Percentiles rank a stretch among this genome's conserved stretches.
Evolutionary conservation across 2,797 vertebrate genomes (phyloP).

Genomic region (Catamblyrhynchus diadema): DNA sequence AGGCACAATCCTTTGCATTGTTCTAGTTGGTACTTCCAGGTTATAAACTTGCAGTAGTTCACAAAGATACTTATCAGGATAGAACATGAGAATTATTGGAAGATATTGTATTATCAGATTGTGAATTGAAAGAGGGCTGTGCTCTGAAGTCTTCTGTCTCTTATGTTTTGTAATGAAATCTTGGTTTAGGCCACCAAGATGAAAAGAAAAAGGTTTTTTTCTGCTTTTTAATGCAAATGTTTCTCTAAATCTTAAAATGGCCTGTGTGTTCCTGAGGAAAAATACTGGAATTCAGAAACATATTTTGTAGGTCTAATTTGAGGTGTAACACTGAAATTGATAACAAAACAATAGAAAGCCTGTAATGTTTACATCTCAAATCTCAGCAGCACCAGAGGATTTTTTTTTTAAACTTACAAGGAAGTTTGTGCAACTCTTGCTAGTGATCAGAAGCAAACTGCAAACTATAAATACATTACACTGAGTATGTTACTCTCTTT

Average conservation of each 20-base stretch:
- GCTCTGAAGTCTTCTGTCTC: not conserved
- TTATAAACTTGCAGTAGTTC: not conserved
- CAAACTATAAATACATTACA: not conserved
- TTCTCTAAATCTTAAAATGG: not conserved
- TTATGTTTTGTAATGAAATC: not conserved
- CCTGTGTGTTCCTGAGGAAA: not conserved
- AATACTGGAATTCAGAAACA: not conserved
- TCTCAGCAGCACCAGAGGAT: not conserved
- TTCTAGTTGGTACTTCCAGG: not conserved
- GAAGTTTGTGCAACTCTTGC: not conserved
- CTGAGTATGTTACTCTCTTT: not conserved
- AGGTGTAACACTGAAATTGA: not conserved
- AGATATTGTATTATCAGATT: not conserved
- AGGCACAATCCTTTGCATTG: not conserved
- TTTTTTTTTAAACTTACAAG: not conserved
- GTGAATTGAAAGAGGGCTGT: not conserved
- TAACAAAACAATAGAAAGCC: not conserved
- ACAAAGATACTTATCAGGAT: not conserved
- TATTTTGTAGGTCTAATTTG: not conserved
- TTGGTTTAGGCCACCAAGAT: not conserved
- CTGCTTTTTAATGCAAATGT: not conserved
- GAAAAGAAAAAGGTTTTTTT: constrained; percentile 17
- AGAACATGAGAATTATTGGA: constrained; percentile 1
- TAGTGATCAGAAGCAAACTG: not conserved
- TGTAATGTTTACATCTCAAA: not conserved